Conservation (phyloP, 2,113 vertebrate species). For the Muntiacus reevesi region DNA sequence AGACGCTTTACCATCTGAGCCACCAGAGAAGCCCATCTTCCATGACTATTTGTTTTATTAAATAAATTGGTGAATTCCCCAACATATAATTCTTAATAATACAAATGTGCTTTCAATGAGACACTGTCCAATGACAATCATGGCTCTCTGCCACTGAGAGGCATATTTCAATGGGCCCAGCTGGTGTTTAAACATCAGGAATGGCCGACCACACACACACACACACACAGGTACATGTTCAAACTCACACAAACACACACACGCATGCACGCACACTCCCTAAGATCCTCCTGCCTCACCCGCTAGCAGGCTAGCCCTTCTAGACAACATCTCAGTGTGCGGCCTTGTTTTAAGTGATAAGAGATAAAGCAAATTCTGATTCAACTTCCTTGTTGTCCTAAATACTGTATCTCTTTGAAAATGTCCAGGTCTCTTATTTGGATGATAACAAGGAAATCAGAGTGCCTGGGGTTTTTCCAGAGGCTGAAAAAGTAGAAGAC, state of each 20-base stretch:
- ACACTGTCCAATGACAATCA: neutral
- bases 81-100: neutral
- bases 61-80: neutral
- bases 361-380: neutral
- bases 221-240: neutral
- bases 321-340: neutral
- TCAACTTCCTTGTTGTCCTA: neutral
- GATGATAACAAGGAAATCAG: neutral
- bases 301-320: neutral
- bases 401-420: neutral
- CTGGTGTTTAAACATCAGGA: neutral
- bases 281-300: neutral
- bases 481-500: neutral
- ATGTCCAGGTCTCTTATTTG: neutral
- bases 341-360: neutral
- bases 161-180: neutral
- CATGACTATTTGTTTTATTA: neutral
- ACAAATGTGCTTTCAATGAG: neutral
- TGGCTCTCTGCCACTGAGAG: neutral
- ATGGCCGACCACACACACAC: no score
- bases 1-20: no score
- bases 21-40: neutral
- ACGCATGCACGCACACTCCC: neutral
- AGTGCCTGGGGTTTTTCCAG: neutral
- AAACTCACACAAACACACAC: neutral